phyloP scores from a whole-genome alignment of 1,140 invertebrate species.

The Wiebesia pumilae region DNA sequence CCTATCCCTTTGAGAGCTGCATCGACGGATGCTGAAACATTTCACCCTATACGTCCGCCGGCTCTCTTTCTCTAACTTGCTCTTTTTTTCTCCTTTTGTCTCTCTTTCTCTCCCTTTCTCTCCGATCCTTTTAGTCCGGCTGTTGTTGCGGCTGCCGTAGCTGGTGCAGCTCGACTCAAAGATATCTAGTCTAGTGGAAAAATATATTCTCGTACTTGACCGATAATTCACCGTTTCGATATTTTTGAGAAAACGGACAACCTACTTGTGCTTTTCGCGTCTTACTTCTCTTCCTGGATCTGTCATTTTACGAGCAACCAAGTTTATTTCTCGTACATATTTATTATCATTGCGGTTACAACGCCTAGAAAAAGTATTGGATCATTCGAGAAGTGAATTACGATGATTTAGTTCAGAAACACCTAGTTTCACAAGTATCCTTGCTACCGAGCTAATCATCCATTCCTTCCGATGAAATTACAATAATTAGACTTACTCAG shows the following conservation, averaged over 20 bases:
- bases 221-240: conserved; percentile 53
- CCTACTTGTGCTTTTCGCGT: conserved; percentile 17
- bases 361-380: no score
- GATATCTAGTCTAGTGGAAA: conserved; percentile 44
- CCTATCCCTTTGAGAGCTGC: conserved; percentile 56
- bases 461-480: no score
- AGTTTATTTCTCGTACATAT: not conserved
- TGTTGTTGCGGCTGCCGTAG: conserved; percentile 28
- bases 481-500: no score
- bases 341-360: no score
- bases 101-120: conserved; percentile 20
- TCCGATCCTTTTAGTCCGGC: conserved; percentile 27
- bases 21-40: conserved; percentile 39
- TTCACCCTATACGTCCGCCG: not conserved
- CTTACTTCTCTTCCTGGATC: conserved; percentile 16
- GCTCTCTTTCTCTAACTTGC: not conserved
- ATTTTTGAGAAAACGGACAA: conserved; percentile 12
- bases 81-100: not conserved
- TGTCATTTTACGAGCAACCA: conserved; percentile 32
- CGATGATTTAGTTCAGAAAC: no score
- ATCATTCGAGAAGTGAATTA: no score
- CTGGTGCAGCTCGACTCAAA: conserved; percentile 46
- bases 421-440: no score
- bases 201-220: conserved; percentile 53
- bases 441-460: no score